Base-by-base conservation (phyloP, 2,888 invertebrate genomes). In the Drosophila lacicola region DNA sequence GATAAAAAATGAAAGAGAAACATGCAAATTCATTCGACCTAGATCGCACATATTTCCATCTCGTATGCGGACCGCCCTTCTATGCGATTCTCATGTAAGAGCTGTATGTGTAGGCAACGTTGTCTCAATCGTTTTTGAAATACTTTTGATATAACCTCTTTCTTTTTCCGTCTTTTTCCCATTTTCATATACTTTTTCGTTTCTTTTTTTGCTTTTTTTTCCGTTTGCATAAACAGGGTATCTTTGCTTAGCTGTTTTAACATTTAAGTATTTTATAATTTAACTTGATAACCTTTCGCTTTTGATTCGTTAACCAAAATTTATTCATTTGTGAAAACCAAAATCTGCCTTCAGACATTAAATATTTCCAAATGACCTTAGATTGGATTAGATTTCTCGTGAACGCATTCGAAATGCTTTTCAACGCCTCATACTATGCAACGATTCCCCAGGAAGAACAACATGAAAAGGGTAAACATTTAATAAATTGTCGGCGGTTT, bases 341-440 rank as follows among this genome's bases (percentile, higher is more conserved):
- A 58, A 47, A 56, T 17, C 10, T 14, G 39, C 49, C 51, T 17
- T n/a, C 14, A 13, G 19, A 11, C 29, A 54, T 50, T 17, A 44
- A 66, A 55, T 41, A 36, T 10, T 49, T 11, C 37, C 33, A 60
- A 47, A 47, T 60, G 36, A 36, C 14, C 21, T 29, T 10, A 13
- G 14, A 46, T 49, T n/a, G 4, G 41, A 11, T 56, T 13, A 25
- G 37, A 49, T 45, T 36, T 53, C 19, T 42, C 39, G 54, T 29
- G 55, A 58, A 68, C 42, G 54, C 42, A 63, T 19, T 71, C 36
- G 0, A 63, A 53, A 21, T 60, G 50, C 49, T 58, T 10, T n/a
- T 11, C 64, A 65, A 54, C 37, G 51, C 58, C 62, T 49, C 42
- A 14, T 54, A 68, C 57, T 55, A 58, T 57, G 80, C 67, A 64